Evolutionary conservation across 2,113 vertebrate species (phyloP).

Genomic region (Synchiropus splendidus): DNA sequence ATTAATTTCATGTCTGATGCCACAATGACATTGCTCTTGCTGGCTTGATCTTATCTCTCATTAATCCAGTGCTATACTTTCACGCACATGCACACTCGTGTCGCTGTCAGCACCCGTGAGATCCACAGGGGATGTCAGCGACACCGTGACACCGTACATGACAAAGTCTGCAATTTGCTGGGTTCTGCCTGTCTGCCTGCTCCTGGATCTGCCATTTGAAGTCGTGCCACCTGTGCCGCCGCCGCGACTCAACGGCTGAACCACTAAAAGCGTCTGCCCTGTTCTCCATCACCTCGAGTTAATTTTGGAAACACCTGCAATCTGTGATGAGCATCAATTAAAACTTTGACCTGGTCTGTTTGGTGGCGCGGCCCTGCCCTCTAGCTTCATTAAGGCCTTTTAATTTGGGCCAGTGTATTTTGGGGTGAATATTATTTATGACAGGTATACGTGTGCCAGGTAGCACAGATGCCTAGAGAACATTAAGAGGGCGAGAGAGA

Average conservation of each 20-base stretch:
- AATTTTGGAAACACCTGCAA: conserved; percentile 46
- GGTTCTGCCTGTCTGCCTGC: conserved; percentile 49
- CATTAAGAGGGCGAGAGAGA: conserved; percentile 42
- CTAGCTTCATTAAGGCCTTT: conserved; percentile 52
- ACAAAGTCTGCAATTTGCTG: conserved; percentile 59
- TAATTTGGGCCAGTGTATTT: conserved; percentile 41
- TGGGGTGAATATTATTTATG: conserved; percentile 49
- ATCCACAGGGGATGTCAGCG: conserved; percentile 54
- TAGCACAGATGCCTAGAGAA: conserved; percentile 53
- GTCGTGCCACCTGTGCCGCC: conserved; percentile 51
- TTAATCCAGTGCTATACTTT: conserved; percentile 42
- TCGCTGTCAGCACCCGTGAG: conserved; percentile 30
- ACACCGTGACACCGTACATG: conserved; percentile 50
- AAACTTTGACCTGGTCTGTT: conserved; percentile 43
- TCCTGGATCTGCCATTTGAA: conserved; percentile 51
- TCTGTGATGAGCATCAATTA: conserved; percentile 51
- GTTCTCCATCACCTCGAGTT: conserved; percentile 42
- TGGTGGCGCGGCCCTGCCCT: conserved; percentile 35
- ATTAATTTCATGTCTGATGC: conserved; percentile 4
- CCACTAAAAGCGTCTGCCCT: no score
- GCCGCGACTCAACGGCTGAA: conserved; percentile 43
- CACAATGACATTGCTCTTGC: conserved; percentile 18
- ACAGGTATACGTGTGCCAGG: conserved; percentile 25
- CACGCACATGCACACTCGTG: conserved; percentile 36
- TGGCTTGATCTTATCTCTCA: conserved; percentile 45